Evolutionary conservation across 2,888 invertebrate genomes (phyloP), one percentile per base, ranked within the genome.

Genomic region (Netelia fuscicornis): DNA sequence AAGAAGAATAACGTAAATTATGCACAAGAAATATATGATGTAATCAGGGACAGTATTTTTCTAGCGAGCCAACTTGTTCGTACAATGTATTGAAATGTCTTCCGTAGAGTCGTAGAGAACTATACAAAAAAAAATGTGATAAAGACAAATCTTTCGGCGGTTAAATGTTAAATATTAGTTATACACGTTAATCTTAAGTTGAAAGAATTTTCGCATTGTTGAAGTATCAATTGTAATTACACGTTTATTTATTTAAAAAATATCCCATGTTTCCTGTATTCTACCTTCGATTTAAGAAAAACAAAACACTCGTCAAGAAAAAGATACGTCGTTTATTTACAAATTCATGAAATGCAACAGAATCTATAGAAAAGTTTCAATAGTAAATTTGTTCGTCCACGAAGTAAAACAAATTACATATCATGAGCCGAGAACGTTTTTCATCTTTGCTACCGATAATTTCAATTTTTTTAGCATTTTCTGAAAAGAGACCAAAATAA

Each of bases 321-420:
- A 44, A 65, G 11, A 25, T 37, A 23, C 13, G 30, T 13, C 9
- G 10, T 25, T 42, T 56, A 37, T 72, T 72, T 56, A 25, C 37
- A 52, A 52, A 11, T 20, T 72, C 20, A 11, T 10, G 44, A 42
- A 17, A 72, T 6, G 6, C 11, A 48, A 58, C 9, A 58, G 23
- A 58, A 58, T 8, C 20, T 54, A 62, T 67, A 60, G 54, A 70
- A 65, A 37, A n/a, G 48, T 23, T 56, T 91, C 80, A 93, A 86
- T 89, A 93, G 81, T 92, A 93, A 81, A 92, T 86, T 84, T 92
- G 89, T 44, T 89, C 89, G 83, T 93, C 89, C 44, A 92, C 79
- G 80, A 92, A 93, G 68, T 93, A 92, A 86, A 93, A 92, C 67
- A 93, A 88, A 88, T 93, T 93, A 68, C 91, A 93, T 65, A 93